Evolutionary conservation across 2,888 invertebrate species (phyloP), one percentile per base, ranked within the genome.

Genomic region (Cosmia trapezina): DNA sequence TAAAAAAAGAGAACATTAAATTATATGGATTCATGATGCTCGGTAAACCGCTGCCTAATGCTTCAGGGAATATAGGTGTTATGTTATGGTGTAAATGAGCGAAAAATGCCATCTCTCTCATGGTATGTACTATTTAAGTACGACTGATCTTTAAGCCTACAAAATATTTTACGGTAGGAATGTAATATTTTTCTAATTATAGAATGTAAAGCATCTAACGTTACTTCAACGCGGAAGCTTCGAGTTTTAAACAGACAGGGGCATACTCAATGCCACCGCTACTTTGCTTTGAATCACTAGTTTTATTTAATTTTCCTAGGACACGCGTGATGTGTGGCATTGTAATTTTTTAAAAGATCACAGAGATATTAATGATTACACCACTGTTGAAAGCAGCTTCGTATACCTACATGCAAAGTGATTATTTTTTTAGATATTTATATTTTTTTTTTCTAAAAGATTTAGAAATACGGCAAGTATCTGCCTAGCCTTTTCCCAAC

Each of bases 211-310:
- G 45, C 63, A 64, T 79, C 66, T 67, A 67, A 77, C 19, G 51
- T 81, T 71, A 77, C 60, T 64, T 17, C 62, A 64, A 71, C 37
- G 78, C 82, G 79, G 79, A 79, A 77, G 67, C 41, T 45, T 51
- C 22, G n/a, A 54, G 63, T 64, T 77, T 76, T 81, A 51, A 66
- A 81, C 82, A 43, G 71, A 71, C 78, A 56, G 65, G 80, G 81
- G 47, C 77, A 67, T 56, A 61, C 53, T 81, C 79, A 79, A 79
- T 81, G 79, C 49, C 79, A 49, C 6, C 4, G 12, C 45, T 64
- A 19, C 49, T 33, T 65, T 33, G 49, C 49, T 56, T 67, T 69
- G 76, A 81, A 81, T 81, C 82, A 81, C 28, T 67, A 47, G 28
- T 63, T 71, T 64, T 64, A 64, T 79, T 67, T 53, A 60, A 53